Evolutionary conservation across 2,797 vertebrate genomes (phyloP), one percentile per base, ranked within the genome.

Genomic region (Hippocampus kuda): DNA sequence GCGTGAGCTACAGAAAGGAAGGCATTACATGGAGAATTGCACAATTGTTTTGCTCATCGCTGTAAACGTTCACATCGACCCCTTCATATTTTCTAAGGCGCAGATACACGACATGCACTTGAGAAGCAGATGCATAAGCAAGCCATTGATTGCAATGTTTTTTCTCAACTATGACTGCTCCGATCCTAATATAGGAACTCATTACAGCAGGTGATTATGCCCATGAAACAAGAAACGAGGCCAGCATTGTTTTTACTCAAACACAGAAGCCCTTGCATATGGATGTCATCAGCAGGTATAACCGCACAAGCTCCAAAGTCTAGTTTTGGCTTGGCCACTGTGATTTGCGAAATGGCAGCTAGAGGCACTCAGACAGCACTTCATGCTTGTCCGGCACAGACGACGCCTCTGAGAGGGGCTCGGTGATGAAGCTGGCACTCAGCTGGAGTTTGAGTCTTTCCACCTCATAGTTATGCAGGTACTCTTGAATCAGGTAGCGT

Each of bases 381-480:
- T 88, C 86, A 0, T 87, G 80, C 44, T 83, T 87, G 74, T 88
- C 88, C 1, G 74, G 38, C 44, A 69, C 71, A 38, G 34, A 3
- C 1, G 83, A 72, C 20, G 9, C 41, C 18, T 88, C 86, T 1
- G 85, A 78, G 27, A 4, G 65, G 0, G 81, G 77, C 67, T 89
- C 89, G 0, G 83, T 86, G 57, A 79, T 68, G 65, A 83, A 88
- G 54, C 85, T 91, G 79, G 91, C 85, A 57, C 84, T 87, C 69
- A 98, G 85, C 76, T 94, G 92, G 63, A 95, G 72, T 82, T 91
- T 95, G 65, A 98, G 84, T 76, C 88, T 93, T 73, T 93, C 87
- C 80, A 96, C 91, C 72, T 99, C 96, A 22, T 96, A 98, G 72
- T 94, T 91, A 57, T 95, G 93, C 1, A 99, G 89, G 76, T 96